Conservation (phyloP, 2,113 vertebrate genomes). For the Budorcas taxicolor region DNA sequence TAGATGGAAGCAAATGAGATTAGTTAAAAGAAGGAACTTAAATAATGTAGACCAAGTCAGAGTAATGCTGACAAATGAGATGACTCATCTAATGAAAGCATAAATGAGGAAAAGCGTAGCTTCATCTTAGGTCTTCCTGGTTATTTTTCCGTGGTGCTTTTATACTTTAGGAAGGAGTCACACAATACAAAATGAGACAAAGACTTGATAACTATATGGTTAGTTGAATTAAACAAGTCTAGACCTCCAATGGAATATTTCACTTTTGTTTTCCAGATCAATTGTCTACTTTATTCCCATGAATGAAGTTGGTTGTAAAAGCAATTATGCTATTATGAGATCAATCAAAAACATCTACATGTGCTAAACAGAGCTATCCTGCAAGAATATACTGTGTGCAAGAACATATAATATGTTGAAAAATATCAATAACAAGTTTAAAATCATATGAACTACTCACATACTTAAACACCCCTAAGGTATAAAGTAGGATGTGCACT, state of each 20-base stretch:
- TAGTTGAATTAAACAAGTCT: constrained; percentile 6
- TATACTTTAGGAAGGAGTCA: not conserved
- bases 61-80: not conserved
- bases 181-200: not conserved
- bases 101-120: not conserved
- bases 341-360: not conserved
- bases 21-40: constrained; percentile 35
- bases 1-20: constrained; percentile 30
- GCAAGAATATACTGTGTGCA: not conserved
- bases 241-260: constrained; percentile 9
- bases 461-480: not conserved
- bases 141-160: not conserved
- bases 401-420: not conserved
- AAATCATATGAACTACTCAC: not conserved
- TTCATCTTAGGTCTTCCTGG: not conserved
- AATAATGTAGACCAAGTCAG: not conserved
- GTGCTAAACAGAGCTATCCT: not conserved
- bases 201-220: not conserved
- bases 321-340: not conserved
- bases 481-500: not conserved
- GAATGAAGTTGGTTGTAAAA: not conserved
- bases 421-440: not conserved
- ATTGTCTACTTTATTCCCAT: not conserved
- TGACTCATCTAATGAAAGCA: constrained; percentile 26
- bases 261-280: not conserved